Evolutionary conservation across 2,113 vertebrate species (phyloP).

Genomic region (Dromaius novaehollandiae): DNA sequence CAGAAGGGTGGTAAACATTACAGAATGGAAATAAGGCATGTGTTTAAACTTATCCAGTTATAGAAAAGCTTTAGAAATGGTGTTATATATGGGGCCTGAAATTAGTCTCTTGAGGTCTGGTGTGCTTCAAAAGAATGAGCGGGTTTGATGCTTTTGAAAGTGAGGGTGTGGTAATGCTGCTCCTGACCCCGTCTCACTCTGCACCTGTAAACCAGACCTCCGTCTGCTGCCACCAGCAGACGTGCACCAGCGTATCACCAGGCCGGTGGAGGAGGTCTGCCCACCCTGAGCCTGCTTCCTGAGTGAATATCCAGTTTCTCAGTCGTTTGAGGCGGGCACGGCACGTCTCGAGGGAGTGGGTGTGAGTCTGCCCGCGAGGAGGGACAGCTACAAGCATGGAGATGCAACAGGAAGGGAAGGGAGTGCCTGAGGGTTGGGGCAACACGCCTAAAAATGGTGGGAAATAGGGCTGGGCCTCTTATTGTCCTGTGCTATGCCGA

Average conservation of each 20-base stretch:
- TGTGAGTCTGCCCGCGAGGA: background rate
- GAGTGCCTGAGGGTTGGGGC: background rate
- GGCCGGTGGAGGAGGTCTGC: background rate
- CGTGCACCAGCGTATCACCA: background rate
- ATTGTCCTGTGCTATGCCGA: background rate
- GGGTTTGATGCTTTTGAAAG: background rate
- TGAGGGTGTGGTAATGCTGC: accelerated
- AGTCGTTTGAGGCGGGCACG: background rate
- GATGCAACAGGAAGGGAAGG: background rate
- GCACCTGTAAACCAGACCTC: background rate
- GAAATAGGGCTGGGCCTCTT: background rate
- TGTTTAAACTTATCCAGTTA: background rate
- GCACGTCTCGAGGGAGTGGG: background rate
- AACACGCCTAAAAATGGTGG: background rate
- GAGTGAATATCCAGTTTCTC: background rate
- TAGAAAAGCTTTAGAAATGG: background rate
- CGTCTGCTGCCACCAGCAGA: background rate
- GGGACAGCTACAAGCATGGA: background rate
- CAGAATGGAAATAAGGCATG: background rate
- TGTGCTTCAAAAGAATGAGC: background rate
- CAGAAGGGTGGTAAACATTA: background rate
- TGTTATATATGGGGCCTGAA: background rate
- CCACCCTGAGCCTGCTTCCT: accelerated
- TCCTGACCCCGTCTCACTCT: background rate
- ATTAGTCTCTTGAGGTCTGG: background rate